A percentile compares a stretch with the other conserved stretches of the same genome.
Evolutionary conservation across 2,797 vertebrate species (phyloP).

Genomic region (Gallinago stenura): DNA sequence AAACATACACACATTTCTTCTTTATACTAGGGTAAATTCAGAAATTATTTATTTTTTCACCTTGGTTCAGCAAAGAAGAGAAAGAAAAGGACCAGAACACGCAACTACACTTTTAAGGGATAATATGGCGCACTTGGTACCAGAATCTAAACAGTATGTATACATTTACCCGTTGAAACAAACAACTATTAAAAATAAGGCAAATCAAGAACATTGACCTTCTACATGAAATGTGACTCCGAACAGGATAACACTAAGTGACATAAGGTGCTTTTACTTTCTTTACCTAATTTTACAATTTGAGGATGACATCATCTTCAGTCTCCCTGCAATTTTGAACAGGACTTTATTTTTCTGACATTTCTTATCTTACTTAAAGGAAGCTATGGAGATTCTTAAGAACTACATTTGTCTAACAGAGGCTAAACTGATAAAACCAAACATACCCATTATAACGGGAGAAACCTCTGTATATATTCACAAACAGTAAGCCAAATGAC

Average conservation of each 20-base stretch:
- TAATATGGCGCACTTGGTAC: neutral
- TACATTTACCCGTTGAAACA: neutral
- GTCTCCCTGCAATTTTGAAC: neutral
- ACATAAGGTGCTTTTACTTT: neutral
- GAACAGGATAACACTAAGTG: neutral
- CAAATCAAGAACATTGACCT: neutral
- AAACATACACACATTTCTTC: neutral
- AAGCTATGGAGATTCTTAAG: neutral
- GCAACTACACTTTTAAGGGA: neutral
- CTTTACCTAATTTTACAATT: neutral
- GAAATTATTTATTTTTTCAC: neutral
- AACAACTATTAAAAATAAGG: neutral
- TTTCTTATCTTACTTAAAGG: neutral
- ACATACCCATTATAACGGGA: accelerated
- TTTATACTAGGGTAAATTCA: neutral
- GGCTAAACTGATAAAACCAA: neutral
- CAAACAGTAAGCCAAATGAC: neutral
- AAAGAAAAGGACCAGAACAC: neutral
- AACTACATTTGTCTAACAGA: neutral
- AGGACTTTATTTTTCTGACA: neutral
- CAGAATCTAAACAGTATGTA: neutral
- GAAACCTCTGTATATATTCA: neutral
- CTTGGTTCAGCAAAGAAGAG: neutral
- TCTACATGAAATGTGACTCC: neutral
- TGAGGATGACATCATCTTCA: neutral